phyloP scores from a whole-genome alignment of 2,113 vertebrate genomes.

The Seriola rivoliana region DNA sequence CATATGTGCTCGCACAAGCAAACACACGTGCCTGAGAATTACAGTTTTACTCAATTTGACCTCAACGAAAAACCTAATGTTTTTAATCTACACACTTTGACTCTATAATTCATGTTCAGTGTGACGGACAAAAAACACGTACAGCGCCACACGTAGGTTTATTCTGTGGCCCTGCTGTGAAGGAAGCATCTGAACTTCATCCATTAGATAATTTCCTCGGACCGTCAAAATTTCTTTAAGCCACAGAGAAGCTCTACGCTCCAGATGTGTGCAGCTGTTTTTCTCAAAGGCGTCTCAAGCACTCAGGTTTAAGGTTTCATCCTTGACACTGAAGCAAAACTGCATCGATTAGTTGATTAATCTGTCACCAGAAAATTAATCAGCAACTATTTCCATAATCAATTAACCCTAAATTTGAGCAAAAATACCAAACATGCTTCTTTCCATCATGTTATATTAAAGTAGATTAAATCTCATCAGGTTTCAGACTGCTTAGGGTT shows the following conservation, averaged over 20 bases:
- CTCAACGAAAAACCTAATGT: not conserved
- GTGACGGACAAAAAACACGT: no score
- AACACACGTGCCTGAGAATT: not conserved
- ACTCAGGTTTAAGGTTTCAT: no score
- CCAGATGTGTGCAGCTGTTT: not conserved
- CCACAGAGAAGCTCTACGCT: not conserved
- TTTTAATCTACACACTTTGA: not conserved
- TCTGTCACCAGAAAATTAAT: no score
- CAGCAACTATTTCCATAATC: no score
- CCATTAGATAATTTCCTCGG: no score
- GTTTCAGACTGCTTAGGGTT: no score
- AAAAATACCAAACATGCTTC: no score
- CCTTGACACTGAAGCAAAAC: not conserved
- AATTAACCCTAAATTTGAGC: no score
- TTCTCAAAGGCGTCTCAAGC: not conserved
- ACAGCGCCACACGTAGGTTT: not conserved
- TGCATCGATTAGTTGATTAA: not conserved
- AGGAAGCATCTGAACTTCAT: not conserved
- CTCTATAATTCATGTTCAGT: no score
- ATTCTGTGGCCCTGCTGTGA: not conserved
- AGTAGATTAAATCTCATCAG: no score
- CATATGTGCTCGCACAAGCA: slow-evolving; percentile 1
- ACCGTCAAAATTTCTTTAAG: not conserved
- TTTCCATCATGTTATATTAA: no score
- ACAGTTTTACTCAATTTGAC: not conserved